Evolutionary conservation across 2,888 invertebrate species (phyloP).

Genomic region (Drosophila antonietae): DNA sequence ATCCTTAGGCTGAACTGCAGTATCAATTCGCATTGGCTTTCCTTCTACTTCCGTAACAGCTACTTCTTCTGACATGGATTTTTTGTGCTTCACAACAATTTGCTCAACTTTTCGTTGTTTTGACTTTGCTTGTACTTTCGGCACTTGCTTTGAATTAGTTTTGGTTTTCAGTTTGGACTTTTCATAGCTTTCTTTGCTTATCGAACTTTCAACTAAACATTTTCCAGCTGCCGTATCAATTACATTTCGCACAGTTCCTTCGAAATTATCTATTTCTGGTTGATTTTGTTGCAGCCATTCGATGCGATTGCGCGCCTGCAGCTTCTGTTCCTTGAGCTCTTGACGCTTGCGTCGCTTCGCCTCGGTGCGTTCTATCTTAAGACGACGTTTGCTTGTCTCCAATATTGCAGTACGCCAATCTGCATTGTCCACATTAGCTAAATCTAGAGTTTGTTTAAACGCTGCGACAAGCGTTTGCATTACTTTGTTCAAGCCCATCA

Average conservation of each 20-base stretch:
- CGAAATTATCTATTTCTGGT: neutral
- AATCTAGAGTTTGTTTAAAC: slow-evolving; percentile 62
- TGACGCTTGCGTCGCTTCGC: slow-evolving; percentile 69
- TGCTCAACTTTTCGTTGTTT: neutral
- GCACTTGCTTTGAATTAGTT: neutral
- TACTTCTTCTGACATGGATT: neutral
- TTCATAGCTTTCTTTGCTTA: neutral
- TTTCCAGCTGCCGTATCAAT: neutral
- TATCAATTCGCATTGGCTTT: neutral
- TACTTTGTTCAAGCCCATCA: slow-evolving; percentile 78
- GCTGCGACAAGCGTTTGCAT: slow-evolving; percentile 60
- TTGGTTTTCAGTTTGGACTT: neutral
- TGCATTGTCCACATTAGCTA: slow-evolving; percentile 52
- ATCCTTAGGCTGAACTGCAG: neutral
- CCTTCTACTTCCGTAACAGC: neutral
- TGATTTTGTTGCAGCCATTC: slow-evolving; percentile 79
- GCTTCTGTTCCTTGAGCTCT: slow-evolving; percentile 70
- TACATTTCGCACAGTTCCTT: neutral
- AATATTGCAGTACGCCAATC: slow-evolving; percentile 76
- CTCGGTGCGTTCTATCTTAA: slow-evolving; percentile 71
- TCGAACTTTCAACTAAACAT: neutral
- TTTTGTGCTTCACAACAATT: neutral
- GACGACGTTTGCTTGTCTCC: slow-evolving; percentile 77
- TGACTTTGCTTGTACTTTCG: slow-evolving; percentile 1
- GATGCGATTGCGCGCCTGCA: slow-evolving; percentile 64